These are phyloP conservation scores for Sminthurides aquaticus DNA, from an alignment of 2,888 invertebrate genomes.

Conservation along the genomic window DNA sequence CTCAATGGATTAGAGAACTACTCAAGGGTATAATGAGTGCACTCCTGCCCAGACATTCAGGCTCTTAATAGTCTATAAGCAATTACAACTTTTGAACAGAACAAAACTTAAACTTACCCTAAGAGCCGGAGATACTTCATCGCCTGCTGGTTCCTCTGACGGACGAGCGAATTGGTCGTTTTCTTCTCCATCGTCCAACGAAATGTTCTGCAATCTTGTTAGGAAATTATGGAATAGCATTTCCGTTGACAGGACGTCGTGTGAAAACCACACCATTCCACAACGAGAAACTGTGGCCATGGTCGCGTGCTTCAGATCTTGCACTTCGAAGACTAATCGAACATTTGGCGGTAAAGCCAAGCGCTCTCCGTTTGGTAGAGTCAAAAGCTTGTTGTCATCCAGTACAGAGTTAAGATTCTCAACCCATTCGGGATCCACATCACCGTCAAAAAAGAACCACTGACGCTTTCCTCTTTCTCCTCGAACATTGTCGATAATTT, in stretches of 20 bases:
- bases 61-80: neutral
- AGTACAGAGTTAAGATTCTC: constrained; percentile 98
- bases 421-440: constrained; percentile 99
- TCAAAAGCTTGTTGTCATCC: constrained; percentile 96
- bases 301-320: constrained; percentile 96
- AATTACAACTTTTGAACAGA: no score
- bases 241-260: constrained; percentile 94
- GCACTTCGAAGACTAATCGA: constrained; percentile 87
- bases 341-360: constrained; percentile 95
- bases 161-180: constrained; percentile 33
- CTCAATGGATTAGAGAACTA: constrained; percentile 5
- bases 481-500: constrained; percentile 98
- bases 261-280: constrained; percentile 99
- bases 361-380: constrained; percentile 96
- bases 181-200: constrained; percentile 83
- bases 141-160: constrained; percentile 57
- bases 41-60: constrained; percentile 7
- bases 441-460: constrained; percentile 99
- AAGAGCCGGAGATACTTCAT: constrained; percentile 70
- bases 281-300: constrained; percentile 98
- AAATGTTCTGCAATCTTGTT: constrained; percentile 72
- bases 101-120: no score
- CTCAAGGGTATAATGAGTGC: neutral
- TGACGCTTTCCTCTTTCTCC: constrained; percentile 98
- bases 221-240: constrained; percentile 98